Evolutionary conservation across 2,888 invertebrate species (phyloP).

Genomic region (Philopedon plagiatum): DNA sequence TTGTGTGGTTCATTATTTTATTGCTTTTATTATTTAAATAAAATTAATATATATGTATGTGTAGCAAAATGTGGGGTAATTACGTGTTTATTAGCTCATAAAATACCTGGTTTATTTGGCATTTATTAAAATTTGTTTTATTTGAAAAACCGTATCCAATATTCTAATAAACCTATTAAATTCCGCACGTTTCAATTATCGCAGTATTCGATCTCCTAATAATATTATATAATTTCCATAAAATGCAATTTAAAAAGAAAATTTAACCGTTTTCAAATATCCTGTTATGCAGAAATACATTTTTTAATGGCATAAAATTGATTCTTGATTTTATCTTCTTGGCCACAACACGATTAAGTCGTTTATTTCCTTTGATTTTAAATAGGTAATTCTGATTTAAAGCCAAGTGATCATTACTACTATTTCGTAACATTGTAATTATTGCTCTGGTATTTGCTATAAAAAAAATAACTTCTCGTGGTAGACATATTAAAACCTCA

Average conservation of each 20-base stretch:
- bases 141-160: not conserved
- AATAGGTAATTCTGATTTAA: too few species aligned
- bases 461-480: too few species aligned
- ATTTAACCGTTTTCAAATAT: not conserved
- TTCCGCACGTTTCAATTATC: not conserved
- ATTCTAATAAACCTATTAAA: not conserved
- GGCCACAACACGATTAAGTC: too few species aligned
- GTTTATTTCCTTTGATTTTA: too few species aligned
- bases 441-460: too few species aligned
- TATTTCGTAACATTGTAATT: too few species aligned
- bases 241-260: not conserved
- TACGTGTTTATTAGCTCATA: not conserved
- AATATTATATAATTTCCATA: conserved; percentile 7
- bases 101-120: not conserved
- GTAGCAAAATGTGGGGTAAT: not conserved
- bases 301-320: not conserved
- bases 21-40: not conserved
- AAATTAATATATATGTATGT: not conserved
- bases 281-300: not conserved
- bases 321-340: not conserved
- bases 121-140: not conserved
- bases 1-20: not conserved
- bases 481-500: too few species aligned
- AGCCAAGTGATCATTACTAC: too few species aligned
- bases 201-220: not conserved